Evolutionary conservation across 2,797 vertebrate genomes (phyloP), one percentile per base, ranked within the genome.

Genomic region (Lerista edwardsae): DNA sequence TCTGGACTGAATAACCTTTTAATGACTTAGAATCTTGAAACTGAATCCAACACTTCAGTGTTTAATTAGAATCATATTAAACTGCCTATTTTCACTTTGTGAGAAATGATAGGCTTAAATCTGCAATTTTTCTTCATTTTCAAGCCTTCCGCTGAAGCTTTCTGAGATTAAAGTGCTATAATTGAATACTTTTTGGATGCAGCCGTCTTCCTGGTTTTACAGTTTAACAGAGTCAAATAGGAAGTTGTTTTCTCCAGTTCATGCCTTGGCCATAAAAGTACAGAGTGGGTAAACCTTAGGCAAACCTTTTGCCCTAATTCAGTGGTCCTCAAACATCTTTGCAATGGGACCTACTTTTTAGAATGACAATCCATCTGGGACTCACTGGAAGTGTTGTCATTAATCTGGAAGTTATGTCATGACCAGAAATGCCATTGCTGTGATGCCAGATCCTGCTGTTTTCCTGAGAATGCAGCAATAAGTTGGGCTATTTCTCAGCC

Each of bases 41-140:
- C 64, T 86, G 73, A 83, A 86, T 47, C 47, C 61, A 23, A 72
- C 68, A 57, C 71, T 67, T n/a, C 3, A 3, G n/a, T 64, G 41
- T 44, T 73, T 87, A 81, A 61, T 79, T 75, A 82, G 21, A 82
- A 79, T 41, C 82, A 3, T 15, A 61, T 81, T 25, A 87, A 93
- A 57, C 0, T 61, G 27, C 15, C 47, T 14, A 27, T 75, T 87
- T 89, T 86, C 15, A 9, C 87, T 81, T 87, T 87, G 29, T n/a
- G 61, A 85, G 80, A 87, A 57, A 36, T 41, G 0, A 41, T 19
- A 80, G 0, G 68, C 39, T 87, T 85, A 86, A 44, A 3, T 27
- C 62, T 75, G 23, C 1, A 88, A 3, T 0, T 88, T 90, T 90
- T 80, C 27, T 34, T 6, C 75, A 9, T 36, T 72, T 29, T 84